A percentile compares a stretch with the other conserved stretches of the same genome.
These are phyloP conservation scores for Chrysotoxum bicinctum DNA, from an alignment of 2,888 invertebrate species.

Conservation along the genomic window DNA sequence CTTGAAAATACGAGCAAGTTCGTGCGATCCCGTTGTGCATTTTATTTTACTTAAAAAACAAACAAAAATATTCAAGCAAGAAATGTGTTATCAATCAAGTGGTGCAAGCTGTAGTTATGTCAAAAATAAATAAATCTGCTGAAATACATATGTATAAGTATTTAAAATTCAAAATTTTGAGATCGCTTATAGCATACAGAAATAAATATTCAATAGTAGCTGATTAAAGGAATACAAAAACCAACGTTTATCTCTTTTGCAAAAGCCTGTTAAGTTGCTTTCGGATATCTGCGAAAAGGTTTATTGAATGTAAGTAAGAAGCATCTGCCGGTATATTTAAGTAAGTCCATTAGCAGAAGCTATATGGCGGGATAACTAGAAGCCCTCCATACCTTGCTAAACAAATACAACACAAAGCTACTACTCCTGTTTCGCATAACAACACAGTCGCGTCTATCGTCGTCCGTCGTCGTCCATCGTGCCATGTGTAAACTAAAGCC, in stretches of 20 bases:
- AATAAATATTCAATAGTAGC: background rate
- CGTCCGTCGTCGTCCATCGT: background rate
- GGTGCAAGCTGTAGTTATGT: too few species aligned
- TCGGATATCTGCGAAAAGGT: background rate
- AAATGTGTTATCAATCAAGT: too few species aligned
- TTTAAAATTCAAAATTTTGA: background rate
- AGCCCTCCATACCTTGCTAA: background rate
- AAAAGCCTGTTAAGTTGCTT: background rate
- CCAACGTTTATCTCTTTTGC: background rate
- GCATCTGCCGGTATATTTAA: background rate
- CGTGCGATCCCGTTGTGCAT: too few species aligned
- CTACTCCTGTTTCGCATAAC: constrained; percentile 19
- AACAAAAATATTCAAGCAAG: too few species aligned
- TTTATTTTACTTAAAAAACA: too few species aligned
- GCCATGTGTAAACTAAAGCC: background rate
- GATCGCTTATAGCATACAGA: background rate
- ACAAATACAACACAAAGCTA: constrained; percentile 10
- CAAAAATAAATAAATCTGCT: too few species aligned
- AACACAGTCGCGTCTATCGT: background rate
- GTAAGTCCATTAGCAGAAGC: constrained; percentile 20
- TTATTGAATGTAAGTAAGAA: background rate
- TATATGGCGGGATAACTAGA: constrained; percentile 8
- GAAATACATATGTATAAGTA: too few species aligned
- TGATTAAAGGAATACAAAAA: background rate
- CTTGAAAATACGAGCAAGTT: too few species aligned